Evolutionary conservation across 2,113 vertebrate species (phyloP).

Genomic region (Cardinalis cardinalis): DNA sequence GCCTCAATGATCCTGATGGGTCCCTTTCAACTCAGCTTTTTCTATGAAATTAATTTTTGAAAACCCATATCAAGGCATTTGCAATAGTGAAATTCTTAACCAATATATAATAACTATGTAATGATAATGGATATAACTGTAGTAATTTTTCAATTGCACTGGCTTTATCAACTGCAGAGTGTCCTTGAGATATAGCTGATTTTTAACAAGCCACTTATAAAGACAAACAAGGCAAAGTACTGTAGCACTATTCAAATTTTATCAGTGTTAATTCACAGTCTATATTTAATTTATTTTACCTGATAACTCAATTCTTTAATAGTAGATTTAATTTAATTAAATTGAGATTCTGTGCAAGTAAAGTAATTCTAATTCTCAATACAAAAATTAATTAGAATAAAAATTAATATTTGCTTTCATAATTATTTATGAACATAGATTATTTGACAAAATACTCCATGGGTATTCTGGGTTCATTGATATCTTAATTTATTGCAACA

Average conservation of each 20-base stretch:
- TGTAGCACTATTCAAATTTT: neutral
- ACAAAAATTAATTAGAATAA: neutral
- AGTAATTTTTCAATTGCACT: neutral
- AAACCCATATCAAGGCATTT: neutral
- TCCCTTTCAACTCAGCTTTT: neutral
- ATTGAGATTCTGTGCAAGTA: neutral
- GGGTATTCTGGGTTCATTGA: neutral
- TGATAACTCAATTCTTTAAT: neutral
- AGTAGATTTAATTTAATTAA: conserved; percentile 2
- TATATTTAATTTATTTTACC: neutral
- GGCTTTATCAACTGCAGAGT: neutral
- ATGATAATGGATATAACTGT: neutral
- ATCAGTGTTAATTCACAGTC: neutral
- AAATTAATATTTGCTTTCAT: conserved; percentile 1
- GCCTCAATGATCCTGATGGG: neutral
- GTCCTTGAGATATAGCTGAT: neutral
- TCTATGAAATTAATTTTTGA: neutral
- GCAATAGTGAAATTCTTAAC: neutral
- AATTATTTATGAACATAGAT: neutral
- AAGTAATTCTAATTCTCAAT: neutral
- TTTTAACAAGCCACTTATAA: neutral
- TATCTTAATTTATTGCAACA: neutral
- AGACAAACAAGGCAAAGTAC: neutral
- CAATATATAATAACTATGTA: neutral
- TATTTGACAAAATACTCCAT: neutral